These are phyloP conservation scores for Phymatocera aterrima DNA, from an alignment of 2,888 invertebrate species.

Conservation along the genomic window DNA sequence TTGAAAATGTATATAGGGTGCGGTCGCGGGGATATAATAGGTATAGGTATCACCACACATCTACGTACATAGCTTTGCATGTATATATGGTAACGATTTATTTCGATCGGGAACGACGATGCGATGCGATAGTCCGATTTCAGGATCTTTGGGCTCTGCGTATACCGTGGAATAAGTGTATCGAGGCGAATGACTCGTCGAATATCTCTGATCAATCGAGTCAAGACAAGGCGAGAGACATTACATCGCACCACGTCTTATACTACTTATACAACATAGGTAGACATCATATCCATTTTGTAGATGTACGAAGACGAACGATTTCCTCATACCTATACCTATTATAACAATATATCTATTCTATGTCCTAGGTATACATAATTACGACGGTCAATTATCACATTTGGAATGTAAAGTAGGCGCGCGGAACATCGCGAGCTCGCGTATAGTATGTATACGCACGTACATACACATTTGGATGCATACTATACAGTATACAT, in stretches of 20 bases:
- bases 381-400: too few species aligned
- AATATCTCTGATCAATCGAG: neutral
- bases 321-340: too few species aligned
- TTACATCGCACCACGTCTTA: neutral
- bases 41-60: too few species aligned
- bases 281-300: neutral
- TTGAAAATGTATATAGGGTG: conserved; percentile 24
- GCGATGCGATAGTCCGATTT: conserved; percentile 9
- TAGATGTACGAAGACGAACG: too few species aligned
- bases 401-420: too few species aligned
- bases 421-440: too few species aligned
- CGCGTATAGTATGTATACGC: too few species aligned
- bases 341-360: too few species aligned
- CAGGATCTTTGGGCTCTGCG: neutral
- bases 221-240: too few species aligned
- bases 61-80: neutral
- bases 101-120: conserved; percentile 12
- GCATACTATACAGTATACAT: too few species aligned
- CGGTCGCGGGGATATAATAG: conserved; percentile 10
- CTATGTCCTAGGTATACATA: too few species aligned
- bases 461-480: too few species aligned
- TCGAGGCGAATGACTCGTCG: neutral
- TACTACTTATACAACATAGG: neutral
- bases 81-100: neutral
- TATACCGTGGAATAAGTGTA: neutral